Evolutionary conservation across 2,888 invertebrate species (phyloP).

Genomic region (Macrostomum cliftonense): DNA sequence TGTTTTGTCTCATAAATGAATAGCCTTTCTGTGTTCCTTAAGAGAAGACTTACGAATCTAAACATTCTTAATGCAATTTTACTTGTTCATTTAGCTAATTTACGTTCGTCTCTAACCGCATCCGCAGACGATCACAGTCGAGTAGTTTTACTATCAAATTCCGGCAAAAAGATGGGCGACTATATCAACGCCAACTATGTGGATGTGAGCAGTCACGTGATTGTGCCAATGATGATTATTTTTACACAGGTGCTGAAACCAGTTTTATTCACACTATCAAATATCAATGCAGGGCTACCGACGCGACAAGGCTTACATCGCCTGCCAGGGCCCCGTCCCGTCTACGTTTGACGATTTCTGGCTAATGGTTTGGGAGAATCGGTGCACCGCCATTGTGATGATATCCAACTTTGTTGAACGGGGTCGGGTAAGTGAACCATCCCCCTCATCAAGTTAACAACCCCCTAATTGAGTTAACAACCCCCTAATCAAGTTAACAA

Average conservation of each 20-base stretch:
- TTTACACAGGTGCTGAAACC: not conserved
- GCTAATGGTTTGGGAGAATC: slow-evolving; percentile 94
- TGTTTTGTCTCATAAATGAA: too few species aligned
- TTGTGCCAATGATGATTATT: not conserved
- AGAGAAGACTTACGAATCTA: too few species aligned
- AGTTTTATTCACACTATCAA: not conserved
- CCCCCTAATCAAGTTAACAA: too few species aligned
- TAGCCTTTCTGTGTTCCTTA: too few species aligned
- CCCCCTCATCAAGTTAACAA: too few species aligned
- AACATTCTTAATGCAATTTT: too few species aligned
- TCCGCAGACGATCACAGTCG: slow-evolving; percentile 57
- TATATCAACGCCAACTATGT: slow-evolving; percentile 93
- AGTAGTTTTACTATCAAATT: slow-evolving; percentile 58
- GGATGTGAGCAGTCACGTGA: slow-evolving; percentile 44
- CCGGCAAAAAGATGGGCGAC: slow-evolving; percentile 55
- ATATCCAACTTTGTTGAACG: slow-evolving; percentile 86
- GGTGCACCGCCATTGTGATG: slow-evolving; percentile 81
- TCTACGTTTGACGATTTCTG: slow-evolving; percentile 83
- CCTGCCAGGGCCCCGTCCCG: slow-evolving; percentile 81
- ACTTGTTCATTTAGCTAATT: too few species aligned
- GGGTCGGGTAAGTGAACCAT: slow-evolving; percentile 57
- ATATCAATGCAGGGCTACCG: slow-evolving; percentile 44
- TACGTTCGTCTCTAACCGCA: too few species aligned
- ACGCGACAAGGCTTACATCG: slow-evolving; percentile 68
- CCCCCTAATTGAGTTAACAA: too few species aligned